These are phyloP conservation scores for Rotaria socialis DNA, from an alignment of 2,888 invertebrate genomes.

Conservation along the genomic window DNA sequence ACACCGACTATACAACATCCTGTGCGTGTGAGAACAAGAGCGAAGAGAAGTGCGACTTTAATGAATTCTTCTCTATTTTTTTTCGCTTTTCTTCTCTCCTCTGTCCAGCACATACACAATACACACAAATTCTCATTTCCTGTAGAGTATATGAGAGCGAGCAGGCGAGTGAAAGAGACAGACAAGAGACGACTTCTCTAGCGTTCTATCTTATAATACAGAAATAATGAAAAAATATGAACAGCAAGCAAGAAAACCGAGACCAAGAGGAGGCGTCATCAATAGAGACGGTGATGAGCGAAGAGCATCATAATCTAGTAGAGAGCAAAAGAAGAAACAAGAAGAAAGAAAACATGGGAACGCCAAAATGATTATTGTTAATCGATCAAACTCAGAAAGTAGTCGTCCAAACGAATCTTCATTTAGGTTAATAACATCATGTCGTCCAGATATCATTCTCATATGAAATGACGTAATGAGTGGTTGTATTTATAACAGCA, in stretches of 20 bases:
- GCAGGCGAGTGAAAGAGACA: not conserved
- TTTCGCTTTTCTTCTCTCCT: not conserved
- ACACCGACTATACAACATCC: not conserved
- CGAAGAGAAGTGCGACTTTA: not conserved
- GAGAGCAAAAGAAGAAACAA: not conserved
- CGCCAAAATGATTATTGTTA: slow-evolving; percentile 13
- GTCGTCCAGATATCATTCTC: slow-evolving; percentile 21
- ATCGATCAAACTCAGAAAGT: slow-evolving; percentile 18
- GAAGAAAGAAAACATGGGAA: slow-evolving; percentile 1
- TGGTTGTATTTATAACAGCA: not conserved
- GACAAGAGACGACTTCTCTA: not conserved
- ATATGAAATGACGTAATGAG: not conserved
- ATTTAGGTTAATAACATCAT: slow-evolving; percentile 23
- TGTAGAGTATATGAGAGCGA: not conserved
- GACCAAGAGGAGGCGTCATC: not conserved
- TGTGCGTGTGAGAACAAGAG: not conserved
- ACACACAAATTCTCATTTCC: slow-evolving; percentile 22
- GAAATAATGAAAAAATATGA: slow-evolving; percentile 21
- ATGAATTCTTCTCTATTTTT: not conserved
- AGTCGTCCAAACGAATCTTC: not conserved
- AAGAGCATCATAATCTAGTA: slow-evolving; percentile 25
- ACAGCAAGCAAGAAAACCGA: not conserved
- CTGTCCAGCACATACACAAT: not conserved
- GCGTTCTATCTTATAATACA: not conserved
- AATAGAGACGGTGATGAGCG: slow-evolving; percentile 3